Conservation (phyloP, 2,888 invertebrate species). For the Anodontia alba region DNA sequence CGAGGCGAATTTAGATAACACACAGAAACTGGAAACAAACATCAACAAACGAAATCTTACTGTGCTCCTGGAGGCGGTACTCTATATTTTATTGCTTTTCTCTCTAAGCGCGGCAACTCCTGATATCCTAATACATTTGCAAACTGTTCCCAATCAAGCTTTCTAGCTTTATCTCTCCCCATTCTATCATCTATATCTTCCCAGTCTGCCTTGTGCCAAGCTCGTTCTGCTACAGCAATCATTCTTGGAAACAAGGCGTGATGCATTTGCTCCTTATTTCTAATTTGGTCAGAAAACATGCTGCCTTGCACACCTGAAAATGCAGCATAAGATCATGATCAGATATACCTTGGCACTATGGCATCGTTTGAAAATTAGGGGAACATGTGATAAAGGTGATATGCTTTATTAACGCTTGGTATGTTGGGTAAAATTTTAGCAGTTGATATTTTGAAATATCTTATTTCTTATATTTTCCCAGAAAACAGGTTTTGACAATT, state of each 20-base stretch:
- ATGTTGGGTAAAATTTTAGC: too few relatives aligned
- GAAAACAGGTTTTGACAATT: too few relatives aligned
- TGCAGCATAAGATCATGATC: too few relatives aligned
- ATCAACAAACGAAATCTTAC: too few relatives aligned
- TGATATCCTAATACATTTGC: constrained; percentile 66
- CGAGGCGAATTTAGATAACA: too few relatives aligned
- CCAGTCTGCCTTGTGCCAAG: constrained; percentile 81
- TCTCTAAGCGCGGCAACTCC: constrained; percentile 70
- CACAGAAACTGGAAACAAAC: too few relatives aligned
- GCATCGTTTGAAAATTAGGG: too few relatives aligned
- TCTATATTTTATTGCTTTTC: constrained; percentile 66
- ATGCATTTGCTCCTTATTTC: constrained; percentile 63
- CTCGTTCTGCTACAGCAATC: constrained; percentile 79
- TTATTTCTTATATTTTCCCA: too few relatives aligned
- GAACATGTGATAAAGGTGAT: too few relatives aligned
- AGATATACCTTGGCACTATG: too few relatives aligned
- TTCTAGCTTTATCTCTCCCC: constrained; percentile 21
- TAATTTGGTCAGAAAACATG: constrained; percentile 77
- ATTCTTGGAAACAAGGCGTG: constrained; percentile 76
- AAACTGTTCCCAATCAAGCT: constrained; percentile 71
- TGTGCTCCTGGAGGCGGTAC: constrained; percentile 75
- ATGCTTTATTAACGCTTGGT: too few relatives aligned
- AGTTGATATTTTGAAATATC: too few relatives aligned
- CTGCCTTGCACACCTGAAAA: constrained; percentile 71
- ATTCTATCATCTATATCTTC: constrained; percentile 55